These are phyloP conservation scores for Oryzias celebensis DNA, from an alignment of 2,113 vertebrate genomes.

Conservation along the genomic window DNA sequence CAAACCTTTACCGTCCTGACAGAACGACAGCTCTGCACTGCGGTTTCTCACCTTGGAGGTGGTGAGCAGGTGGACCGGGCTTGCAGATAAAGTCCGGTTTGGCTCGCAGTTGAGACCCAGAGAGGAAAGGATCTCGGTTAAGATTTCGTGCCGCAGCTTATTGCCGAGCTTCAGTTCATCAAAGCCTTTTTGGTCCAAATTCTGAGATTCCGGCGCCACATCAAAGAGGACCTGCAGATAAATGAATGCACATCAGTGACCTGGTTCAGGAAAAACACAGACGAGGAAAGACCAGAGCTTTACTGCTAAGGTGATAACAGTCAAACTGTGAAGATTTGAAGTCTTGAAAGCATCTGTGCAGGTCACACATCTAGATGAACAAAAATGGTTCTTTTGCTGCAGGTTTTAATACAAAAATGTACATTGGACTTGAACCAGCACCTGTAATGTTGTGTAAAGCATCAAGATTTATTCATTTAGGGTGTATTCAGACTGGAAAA, in stretches of 20 bases:
- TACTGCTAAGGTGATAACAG: no score
- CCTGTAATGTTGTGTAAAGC: no score
- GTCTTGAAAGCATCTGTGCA: no score
- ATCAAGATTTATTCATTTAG: no score
- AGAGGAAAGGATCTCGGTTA: conserved; percentile 81
- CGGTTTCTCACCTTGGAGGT: conserved; percentile 76
- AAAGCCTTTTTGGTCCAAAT: conserved; percentile 69
- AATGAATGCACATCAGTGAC: background rate
- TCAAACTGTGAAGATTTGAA: no score
- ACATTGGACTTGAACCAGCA: no score
- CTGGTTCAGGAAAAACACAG: background rate
- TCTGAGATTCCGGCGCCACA: conserved; percentile 65
- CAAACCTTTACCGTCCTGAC: no score
- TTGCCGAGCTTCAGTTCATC: conserved; percentile 85
- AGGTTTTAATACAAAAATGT: no score
- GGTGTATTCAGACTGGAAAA: no score
- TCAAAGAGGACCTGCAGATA: conserved; percentile 84
- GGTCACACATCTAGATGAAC: no score
- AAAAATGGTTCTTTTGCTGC: no score
- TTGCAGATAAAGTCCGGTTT: conserved; percentile 63
- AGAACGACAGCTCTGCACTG: background rate
- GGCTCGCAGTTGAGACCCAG: conserved; percentile 84
- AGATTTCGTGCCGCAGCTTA: conserved; percentile 77
- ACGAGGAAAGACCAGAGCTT: no score
- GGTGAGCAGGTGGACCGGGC: conserved; percentile 80